Evolutionary conservation across 2,113 vertebrate species (phyloP).

Genomic region (Redunca redunca): DNA sequence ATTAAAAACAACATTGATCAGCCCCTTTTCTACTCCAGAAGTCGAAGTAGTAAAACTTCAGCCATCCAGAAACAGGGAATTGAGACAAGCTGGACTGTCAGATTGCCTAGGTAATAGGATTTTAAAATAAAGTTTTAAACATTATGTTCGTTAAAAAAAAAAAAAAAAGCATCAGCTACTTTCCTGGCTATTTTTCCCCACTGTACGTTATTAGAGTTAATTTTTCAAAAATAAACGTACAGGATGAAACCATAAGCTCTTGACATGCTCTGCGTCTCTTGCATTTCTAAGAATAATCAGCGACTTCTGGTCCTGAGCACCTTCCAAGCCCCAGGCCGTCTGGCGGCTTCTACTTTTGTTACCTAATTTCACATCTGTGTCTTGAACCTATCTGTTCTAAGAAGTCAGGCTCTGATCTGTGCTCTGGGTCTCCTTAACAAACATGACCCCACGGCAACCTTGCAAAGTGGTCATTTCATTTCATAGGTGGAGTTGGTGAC

Average conservation of each 20-base stretch:
- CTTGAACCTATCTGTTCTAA: accelerated
- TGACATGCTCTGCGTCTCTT: too few relatives aligned
- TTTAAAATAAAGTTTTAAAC: not conserved
- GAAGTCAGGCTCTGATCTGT: not conserved
- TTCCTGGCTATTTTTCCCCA: not conserved
- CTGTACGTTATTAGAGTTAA: too few relatives aligned
- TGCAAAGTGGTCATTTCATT: not conserved
- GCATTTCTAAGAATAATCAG: not conserved
- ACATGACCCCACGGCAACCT: not conserved
- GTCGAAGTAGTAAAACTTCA: not conserved
- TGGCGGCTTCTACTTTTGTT: too few relatives aligned
- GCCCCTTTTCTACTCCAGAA: not conserved
- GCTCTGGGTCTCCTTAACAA: not conserved
- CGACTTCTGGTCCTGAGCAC: not conserved
- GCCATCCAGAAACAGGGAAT: not conserved
- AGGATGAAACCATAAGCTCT: not conserved
- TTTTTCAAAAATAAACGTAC: not conserved
- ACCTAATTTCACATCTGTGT: not conserved
- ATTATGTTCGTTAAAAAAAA: not conserved
- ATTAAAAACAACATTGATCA: not conserved
- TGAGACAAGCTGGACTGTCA: not conserved
- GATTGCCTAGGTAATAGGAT: not conserved
- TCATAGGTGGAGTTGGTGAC: not conserved
- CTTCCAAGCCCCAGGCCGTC: not conserved
- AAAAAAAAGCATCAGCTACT: not conserved